Percentiles rank a stretch among this genome's conserved stretches.
These are phyloP conservation scores for Arizona elegans DNA, from an alignment of 2,113 vertebrate species.

Conservation along the genomic window DNA sequence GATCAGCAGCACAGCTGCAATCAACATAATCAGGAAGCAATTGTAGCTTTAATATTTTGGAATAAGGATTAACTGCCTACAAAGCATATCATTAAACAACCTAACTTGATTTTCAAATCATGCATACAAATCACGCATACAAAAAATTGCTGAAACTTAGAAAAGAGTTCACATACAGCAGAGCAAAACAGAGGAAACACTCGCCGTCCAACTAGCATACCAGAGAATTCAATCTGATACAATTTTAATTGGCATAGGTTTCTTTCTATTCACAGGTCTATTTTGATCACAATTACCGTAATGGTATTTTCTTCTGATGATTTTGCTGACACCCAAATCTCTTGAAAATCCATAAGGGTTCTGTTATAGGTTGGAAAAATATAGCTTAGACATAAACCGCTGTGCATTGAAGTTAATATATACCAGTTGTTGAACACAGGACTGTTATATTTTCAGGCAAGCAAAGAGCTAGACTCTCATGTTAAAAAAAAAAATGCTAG, in stretches of 20 bases:
- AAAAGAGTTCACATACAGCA: background rate
- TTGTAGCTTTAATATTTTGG: background rate
- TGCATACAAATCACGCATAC: background rate
- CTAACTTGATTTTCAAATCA: constrained; percentile 5
- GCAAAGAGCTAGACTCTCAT: background rate
- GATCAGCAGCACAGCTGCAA: accelerated
- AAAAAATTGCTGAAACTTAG: background rate
- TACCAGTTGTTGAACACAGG: background rate
- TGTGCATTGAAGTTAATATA: background rate
- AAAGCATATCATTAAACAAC: background rate
- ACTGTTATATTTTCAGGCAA: background rate
- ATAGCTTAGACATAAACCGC: background rate
- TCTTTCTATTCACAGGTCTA: background rate
- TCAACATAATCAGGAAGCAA: constrained; percentile 3
- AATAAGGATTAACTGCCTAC: background rate
- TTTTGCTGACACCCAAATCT: background rate
- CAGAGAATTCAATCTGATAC: background rate
- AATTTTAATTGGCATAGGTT: background rate
- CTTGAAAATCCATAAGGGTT: background rate
- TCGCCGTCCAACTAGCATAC: background rate
- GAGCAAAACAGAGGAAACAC: background rate
- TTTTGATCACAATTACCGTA: background rate
- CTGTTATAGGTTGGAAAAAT: background rate
- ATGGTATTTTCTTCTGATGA: background rate
- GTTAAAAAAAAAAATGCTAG: background rate